phyloP scores from a whole-genome alignment of 2,797 vertebrate genomes.

The Coranthus polyacanthus region DNA sequence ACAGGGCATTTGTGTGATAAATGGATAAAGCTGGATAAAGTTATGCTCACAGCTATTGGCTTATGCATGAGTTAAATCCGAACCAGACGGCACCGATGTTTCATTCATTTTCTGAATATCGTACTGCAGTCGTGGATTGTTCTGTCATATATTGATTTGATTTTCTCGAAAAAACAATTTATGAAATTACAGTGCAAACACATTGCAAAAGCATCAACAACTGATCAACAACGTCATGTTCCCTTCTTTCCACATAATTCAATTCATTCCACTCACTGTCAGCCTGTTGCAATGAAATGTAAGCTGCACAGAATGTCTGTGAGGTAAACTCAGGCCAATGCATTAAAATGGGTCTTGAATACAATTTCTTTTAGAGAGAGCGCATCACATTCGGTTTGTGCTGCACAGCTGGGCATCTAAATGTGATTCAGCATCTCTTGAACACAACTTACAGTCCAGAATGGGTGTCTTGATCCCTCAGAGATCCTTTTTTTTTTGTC shows the following conservation, averaged over 20 bases:
- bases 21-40: slow-evolving; percentile 70
- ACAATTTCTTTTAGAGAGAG: slow-evolving; percentile 56
- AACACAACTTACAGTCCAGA: slow-evolving; percentile 72
- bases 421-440: slow-evolving; percentile 61
- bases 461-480: slow-evolving; percentile 58
- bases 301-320: slow-evolving; percentile 47
- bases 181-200: slow-evolving; percentile 62
- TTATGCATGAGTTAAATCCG: slow-evolving; percentile 55
- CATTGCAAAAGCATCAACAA: slow-evolving; percentile 60
- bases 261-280: slow-evolving; percentile 17
- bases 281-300: slow-evolving; percentile 43
- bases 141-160: slow-evolving; percentile 48
- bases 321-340: slow-evolving; percentile 54
- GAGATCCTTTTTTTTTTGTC: slow-evolving; percentile 40
- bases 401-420: slow-evolving; percentile 54
- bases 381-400: slow-evolving; percentile 54
- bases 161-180: slow-evolving; percentile 30
- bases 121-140: slow-evolving; percentile 16
- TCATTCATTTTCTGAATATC: slow-evolving; percentile 48
- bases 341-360: slow-evolving; percentile 58
- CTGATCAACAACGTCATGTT: slow-evolving; percentile 35
- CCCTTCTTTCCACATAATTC: slow-evolving; percentile 25
- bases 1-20: slow-evolving; percentile 68
- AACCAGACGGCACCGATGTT: slow-evolving; percentile 43
- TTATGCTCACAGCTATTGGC: slow-evolving; percentile 65